These are phyloP conservation scores for Galago senegalensis DNA, from an alignment of 2,797 vertebrate species.

Conservation along the genomic window DNA sequence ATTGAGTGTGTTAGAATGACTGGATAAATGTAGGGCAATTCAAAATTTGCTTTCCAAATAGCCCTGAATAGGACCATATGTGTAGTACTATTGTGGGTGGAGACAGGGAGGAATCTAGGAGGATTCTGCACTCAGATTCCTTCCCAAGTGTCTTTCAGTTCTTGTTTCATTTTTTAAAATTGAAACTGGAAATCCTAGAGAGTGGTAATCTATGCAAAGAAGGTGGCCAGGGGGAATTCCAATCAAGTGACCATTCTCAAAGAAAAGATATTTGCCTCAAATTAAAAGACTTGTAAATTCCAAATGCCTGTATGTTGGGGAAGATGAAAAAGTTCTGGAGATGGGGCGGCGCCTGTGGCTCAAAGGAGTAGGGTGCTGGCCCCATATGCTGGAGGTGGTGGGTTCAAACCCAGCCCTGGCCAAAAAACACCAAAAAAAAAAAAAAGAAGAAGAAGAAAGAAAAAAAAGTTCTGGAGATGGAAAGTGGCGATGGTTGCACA, in stretches of 20 bases:
- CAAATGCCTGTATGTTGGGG: neutral
- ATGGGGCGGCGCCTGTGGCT: neutral
- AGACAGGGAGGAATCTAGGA: neutral
- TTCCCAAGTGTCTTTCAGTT: slow-evolving; percentile 30
- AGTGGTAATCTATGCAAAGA: slow-evolving; percentile 42
- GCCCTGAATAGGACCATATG: neutral
- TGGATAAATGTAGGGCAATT: neutral
- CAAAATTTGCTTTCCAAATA: slow-evolving; percentile 44
- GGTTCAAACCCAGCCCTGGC: too few species aligned
- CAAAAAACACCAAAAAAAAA: too few species aligned
- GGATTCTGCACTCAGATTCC: neutral
- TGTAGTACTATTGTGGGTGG: neutral
- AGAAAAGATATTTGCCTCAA: slow-evolving; percentile 37
- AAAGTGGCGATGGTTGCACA: neutral
- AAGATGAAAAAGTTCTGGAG: slow-evolving; percentile 30
- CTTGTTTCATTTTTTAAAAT: slow-evolving; percentile 60
- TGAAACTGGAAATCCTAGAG: slow-evolving; percentile 61
- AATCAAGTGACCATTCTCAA: slow-evolving; percentile 7
- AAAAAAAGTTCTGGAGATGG: slow-evolving; percentile 18
- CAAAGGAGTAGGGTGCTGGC: too few species aligned
- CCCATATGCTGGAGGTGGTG: too few species aligned
- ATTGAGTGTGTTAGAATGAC: neutral
- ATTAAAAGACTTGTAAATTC: slow-evolving; percentile 25
- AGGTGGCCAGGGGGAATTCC: neutral
- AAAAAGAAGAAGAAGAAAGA: too few species aligned